These are phyloP conservation scores for Condylura cristata DNA, from an alignment of 2,113 vertebrate species.

Conservation along the genomic window DNA sequence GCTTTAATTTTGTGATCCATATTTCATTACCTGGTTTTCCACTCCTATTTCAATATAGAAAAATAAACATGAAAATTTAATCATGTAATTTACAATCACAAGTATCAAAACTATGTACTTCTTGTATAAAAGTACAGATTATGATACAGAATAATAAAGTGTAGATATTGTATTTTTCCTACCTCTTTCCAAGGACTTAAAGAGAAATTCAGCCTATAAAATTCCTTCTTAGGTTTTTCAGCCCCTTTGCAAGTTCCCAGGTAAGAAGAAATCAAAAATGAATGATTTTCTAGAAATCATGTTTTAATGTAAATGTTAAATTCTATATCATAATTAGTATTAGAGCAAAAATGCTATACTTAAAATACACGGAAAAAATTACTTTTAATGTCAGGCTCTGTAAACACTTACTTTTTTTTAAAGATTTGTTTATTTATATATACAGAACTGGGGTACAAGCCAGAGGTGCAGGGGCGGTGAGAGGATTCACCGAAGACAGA, in stretches of 20 bases:
- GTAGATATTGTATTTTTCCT: neutral
- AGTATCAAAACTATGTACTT: constrained; percentile 1
- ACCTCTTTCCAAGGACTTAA: neutral
- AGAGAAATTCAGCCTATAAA: neutral
- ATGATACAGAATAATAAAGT: neutral
- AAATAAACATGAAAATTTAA: constrained; percentile 25
- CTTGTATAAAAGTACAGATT: neutral
- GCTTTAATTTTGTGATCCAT: constrained; percentile 33
- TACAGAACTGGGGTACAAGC: too few relatives aligned
- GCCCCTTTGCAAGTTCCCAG: neutral
- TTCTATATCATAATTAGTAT: neutral
- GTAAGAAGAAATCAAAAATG: neutral
- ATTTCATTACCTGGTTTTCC: neutral
- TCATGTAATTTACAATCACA: neutral
- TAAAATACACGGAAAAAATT: constrained; percentile 25
- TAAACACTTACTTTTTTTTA: neutral
- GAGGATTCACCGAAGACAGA: too few relatives aligned
- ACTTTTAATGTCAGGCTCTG: neutral
- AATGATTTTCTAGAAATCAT: neutral
- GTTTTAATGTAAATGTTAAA: constrained; percentile 2
- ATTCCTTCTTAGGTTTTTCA: constrained; percentile 25
- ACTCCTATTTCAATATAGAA: constrained; percentile 1
- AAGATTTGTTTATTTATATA: too few relatives aligned
- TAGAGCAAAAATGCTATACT: neutral
- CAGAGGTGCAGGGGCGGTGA: too few relatives aligned